A percentile compares a stretch with the other conserved stretches of the same genome.
These are phyloP conservation scores for Phortica okadai DNA, from an alignment of 2,888 invertebrate genomes.

Conservation along the genomic window DNA sequence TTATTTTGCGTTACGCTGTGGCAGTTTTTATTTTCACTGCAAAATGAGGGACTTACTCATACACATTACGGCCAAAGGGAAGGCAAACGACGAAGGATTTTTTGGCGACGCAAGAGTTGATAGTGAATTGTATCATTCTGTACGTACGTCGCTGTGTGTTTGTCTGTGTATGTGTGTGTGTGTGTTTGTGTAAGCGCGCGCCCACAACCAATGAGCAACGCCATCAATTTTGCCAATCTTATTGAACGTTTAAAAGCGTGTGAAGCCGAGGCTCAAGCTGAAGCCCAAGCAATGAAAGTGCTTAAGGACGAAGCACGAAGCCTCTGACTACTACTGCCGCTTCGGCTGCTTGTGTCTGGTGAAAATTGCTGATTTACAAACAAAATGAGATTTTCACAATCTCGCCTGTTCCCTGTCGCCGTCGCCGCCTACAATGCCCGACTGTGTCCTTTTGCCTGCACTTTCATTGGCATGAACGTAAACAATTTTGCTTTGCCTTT, in stretches of 20 bases:
- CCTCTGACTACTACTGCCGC: neutral
- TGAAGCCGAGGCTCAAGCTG: slow-evolving; percentile 8
- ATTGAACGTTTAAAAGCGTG: slow-evolving; percentile 67
- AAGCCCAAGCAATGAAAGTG: neutral
- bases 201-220: slow-evolving; percentile 58
- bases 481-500: slow-evolving; percentile 50
- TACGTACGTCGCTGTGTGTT: slow-evolving; percentile 2
- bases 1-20: slow-evolving; percentile 73
- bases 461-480: slow-evolving; percentile 43
- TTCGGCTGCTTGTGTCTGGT: slow-evolving; percentile 41
- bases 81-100: neutral
- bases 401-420: neutral
- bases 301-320: neutral
- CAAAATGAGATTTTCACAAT: slow-evolving; percentile 63
- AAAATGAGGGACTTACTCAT: slow-evolving; percentile 66
- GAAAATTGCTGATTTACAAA: slow-evolving; percentile 72
- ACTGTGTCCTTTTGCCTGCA: neutral
- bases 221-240: slow-evolving; percentile 73
- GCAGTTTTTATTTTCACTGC: slow-evolving; percentile 67
- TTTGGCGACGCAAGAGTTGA: slow-evolving; percentile 28
- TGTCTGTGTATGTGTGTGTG: neutral
- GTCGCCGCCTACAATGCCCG: neutral
- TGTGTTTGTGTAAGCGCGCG: slow-evolving; percentile 17
- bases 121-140: slow-evolving; percentile 24
- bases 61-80: slow-evolving; percentile 26